These are phyloP conservation scores for Peromyscus attwateri DNA, from an alignment of 2,797 vertebrate genomes.

Conservation along the genomic window DNA sequence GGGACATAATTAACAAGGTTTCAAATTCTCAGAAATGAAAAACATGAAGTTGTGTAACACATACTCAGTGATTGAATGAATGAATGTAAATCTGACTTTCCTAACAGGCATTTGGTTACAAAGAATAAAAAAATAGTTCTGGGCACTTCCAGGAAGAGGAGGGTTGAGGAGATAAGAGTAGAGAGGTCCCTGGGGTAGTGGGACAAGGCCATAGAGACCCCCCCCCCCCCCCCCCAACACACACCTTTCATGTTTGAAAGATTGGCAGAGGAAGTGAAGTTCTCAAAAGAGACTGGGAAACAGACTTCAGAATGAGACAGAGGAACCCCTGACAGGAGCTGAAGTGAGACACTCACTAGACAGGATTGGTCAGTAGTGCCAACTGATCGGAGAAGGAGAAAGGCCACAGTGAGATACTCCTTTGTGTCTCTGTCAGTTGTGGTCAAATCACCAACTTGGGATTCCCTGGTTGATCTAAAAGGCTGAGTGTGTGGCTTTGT, in stretches of 20 bases:
- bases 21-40: not conserved
- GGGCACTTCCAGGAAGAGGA: not conserved
- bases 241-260: too few relatives aligned
- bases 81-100: constrained; percentile 10
- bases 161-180: not conserved
- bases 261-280: not conserved
- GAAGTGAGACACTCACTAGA: not conserved
- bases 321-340: not conserved
- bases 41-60: not conserved
- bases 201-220: not conserved
- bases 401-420: not conserved
- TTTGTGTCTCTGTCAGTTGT: not conserved
- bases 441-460: not conserved
- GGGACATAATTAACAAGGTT: not conserved
- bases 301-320: not conserved
- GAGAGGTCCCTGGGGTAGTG: not conserved
- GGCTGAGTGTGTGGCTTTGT: not conserved
- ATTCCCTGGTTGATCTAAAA: too few relatives aligned
- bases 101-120: not conserved
- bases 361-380: not conserved
- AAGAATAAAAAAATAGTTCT: not conserved
- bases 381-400: not conserved
- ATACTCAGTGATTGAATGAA: constrained; percentile 20
- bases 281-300: not conserved
- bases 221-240: too few relatives aligned